Base-by-base conservation (phyloP, 2,797 vertebrate genomes). In the Gadopsis bispinosus region DNA sequence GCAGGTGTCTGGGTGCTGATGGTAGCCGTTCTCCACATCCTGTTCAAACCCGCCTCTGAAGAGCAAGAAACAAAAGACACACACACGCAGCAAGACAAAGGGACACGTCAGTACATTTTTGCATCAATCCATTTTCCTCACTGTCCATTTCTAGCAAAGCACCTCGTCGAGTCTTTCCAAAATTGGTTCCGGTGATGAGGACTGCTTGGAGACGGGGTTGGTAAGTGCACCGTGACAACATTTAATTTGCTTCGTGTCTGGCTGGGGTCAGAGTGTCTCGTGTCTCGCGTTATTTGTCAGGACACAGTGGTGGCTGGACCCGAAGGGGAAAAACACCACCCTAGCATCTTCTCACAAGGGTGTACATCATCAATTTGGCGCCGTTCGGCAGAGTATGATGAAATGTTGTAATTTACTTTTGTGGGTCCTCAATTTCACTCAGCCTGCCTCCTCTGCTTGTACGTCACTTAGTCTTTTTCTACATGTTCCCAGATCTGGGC, bases 21-120 rank as follows among this genome's bases (percentile, higher is more conserved):
- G 85, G 93, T 79, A 77, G 86, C 93, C 86, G 54, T 87, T 92
- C 88, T 95, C 95, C 66, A 96, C 93, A 35, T 96, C 95, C 87
- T 95, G 96, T 60, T 97, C 96, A 65, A 96, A 95, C 20, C 92
- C 94, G 35, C 86, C 89, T 85, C 97, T 98, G 91, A 53, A 82
- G 41, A 73, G 48, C 71, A 10, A 84, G 1, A 83, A 6, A 83
- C 20, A 89, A 29, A 80, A 4, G 77, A 75, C 26, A 82, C 26
- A 86, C 68, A 79, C 58, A 77, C 22, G 73, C 29, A 72, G 20
- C 2, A n/a, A 82, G 66, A 86, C 47, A 63, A 85, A 50, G 61
- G 75, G 63, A 67, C 35, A 48, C 73, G 75, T 91, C 80, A 87
- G 66, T 67, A 41, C 47, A 89, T 81, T 71, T 84, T 71, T 84